Base-by-base conservation (phyloP, 2,888 invertebrate species). In the Leptinotarsa rubiginosa region DNA sequence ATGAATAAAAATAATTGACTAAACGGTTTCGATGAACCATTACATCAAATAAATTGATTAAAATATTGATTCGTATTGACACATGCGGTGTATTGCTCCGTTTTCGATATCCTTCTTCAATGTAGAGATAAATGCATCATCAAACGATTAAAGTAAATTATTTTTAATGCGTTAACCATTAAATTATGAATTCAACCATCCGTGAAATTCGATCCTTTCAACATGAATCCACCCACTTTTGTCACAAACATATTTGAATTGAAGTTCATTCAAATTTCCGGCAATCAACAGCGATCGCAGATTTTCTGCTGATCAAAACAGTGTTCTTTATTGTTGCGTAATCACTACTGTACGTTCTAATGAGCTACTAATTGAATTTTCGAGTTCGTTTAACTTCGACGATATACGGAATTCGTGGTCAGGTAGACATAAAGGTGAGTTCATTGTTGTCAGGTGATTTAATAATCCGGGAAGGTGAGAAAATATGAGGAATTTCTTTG, bases 401-500 rank as follows among this genome's bases (percentile, higher is more conserved):
- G 25, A n/a, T 47, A 71, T 74, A 78, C 81, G 81, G 76, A 49
- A 47, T 65, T 47, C 62, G 72, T 76, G 78, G 78, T 75, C 80
- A 81, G 80, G 81, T 81, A 81, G 79, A 81, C 78, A 80, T 75
- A 77, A 74, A 79, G 70, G 70, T 75, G 65, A 68, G 56, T 62
- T 20, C 66, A 41, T 12, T 72, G 72, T 77, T 81, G 77, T 74
- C 77, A 76, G 71, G 72, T 72, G 41, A 25, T 47, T 15, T 31
- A 12, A 47, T 47, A 59, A 22, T 47, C 13, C 62, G 54, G 25
- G 25, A 20, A 67, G 41, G 20, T 25, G 16, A n/a, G 50, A 50
- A 50, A 50, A n/a, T 4, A 7, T 15, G 13, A 50, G 13, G n/a
- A 15, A 4, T 50, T 4, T 15, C 16, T 16, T 50, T 50, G 16